Evolutionary conservation across 2,113 vertebrate species (phyloP).

Genomic region (Osmerus mordax): DNA sequence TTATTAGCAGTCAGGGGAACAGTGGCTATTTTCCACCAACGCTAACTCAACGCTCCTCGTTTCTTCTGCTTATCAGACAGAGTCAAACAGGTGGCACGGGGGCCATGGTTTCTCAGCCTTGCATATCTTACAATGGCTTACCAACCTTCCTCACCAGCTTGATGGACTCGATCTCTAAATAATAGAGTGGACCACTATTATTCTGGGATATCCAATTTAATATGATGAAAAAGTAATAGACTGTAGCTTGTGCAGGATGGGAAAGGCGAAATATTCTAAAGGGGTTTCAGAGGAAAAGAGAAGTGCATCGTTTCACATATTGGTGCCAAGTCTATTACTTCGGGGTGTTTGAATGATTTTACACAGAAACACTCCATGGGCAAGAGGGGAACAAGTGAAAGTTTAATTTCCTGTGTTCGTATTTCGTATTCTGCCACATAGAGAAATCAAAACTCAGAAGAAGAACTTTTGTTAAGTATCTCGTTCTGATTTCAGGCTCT

Average conservation of each 20-base stretch:
- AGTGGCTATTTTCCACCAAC: background rate
- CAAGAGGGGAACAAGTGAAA: too few species aligned
- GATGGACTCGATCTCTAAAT: conserved; percentile 56
- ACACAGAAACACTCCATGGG: background rate
- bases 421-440: background rate
- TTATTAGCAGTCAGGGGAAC: conserved; percentile 16
- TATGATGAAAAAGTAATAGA: conserved; percentile 59
- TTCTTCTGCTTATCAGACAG: conserved; percentile 35
- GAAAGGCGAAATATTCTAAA: conserved; percentile 36
- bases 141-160: conserved; percentile 32
- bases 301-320: conserved; percentile 41
- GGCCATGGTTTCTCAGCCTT: background rate
- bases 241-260: conserved; percentile 38
- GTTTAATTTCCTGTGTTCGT: too few species aligned
- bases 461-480: background rate
- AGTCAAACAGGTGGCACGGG: conserved; percentile 28
- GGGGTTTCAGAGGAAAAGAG: conserved; percentile 32
- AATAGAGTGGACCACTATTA: conserved; percentile 54
- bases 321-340: conserved; percentile 42
- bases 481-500: background rate
- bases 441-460: background rate
- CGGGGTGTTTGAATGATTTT: conserved; percentile 37
- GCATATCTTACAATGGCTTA: conserved; percentile 26
- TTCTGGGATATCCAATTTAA: conserved; percentile 61
- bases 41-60: conserved; percentile 9